phyloP scores from a whole-genome alignment of 2,888 invertebrate species.

The Phymatocera aterrima region DNA sequence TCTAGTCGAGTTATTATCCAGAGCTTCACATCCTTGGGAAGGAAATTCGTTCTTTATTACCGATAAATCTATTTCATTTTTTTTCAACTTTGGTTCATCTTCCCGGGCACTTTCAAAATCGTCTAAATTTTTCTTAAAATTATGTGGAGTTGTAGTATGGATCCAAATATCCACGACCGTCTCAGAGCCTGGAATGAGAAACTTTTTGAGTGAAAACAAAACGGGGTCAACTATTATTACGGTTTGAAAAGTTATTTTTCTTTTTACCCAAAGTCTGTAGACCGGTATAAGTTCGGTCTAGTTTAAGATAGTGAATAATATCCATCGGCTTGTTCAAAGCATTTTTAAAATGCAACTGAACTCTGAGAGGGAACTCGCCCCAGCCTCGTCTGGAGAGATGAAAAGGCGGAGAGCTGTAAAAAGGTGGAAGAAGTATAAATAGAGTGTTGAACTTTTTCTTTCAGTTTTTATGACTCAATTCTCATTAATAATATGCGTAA shows the following conservation, averaged over 20 bases:
- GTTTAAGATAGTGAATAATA: conserved; percentile 86
- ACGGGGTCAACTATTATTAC: too few relatives aligned
- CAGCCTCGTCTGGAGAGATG: conserved; percentile 91
- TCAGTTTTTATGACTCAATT: conserved; percentile 26
- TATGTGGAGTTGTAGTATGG: conserved; percentile 47
- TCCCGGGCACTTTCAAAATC: not conserved
- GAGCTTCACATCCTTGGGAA: not conserved
- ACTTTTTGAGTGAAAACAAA: too few relatives aligned
- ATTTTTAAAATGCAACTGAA: conserved; percentile 88
- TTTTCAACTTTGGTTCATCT: not conserved
- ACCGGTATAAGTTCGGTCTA: conserved; percentile 90
- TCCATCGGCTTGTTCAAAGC: conserved; percentile 86
- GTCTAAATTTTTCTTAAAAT: conserved; percentile 13
- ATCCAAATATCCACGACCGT: conserved; percentile 86
- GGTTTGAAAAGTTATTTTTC: too few relatives aligned
- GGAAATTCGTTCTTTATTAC: conserved; percentile 21
- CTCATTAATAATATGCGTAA: conserved; percentile 51
- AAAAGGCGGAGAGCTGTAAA: conserved; percentile 85
- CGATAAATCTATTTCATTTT: conserved; percentile 10
- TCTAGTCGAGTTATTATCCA: not conserved
- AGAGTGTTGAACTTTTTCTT: not conserved
- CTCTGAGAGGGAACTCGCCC: conserved; percentile 93
- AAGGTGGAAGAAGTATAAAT: conserved; percentile 48
- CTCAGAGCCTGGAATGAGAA: conserved; percentile 82
- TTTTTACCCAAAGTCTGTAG: conserved; percentile 85